Evolutionary conservation across 2,797 vertebrate species (phyloP).

Genomic region (Acanthornis magna): DNA sequence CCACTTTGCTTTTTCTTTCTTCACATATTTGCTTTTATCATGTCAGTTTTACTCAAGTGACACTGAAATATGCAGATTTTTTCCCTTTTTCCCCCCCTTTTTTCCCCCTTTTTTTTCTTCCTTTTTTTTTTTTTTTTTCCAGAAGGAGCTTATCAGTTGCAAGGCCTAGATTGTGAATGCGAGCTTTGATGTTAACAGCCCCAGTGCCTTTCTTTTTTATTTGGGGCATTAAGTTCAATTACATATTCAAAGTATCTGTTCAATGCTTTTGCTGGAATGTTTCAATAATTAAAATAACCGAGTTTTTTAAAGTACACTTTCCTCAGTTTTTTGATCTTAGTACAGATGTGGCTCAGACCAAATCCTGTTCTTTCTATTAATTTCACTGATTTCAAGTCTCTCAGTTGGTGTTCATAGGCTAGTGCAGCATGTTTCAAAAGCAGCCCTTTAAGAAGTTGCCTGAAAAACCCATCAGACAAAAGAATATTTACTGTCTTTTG

Average conservation of each 20-base stretch:
- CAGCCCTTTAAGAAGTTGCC: not conserved
- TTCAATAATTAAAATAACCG: constrained; percentile 53
- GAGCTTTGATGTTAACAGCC: constrained; percentile 59
- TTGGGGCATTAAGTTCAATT: constrained; percentile 62
- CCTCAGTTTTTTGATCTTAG: not conserved
- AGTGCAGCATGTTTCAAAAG: not conserved
- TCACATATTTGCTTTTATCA: constrained; percentile 63
- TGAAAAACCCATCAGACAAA: constrained; percentile 13
- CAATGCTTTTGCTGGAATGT: constrained; percentile 13
- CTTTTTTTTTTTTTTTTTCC: not conserved
- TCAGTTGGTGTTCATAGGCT: not conserved
- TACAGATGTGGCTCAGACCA: not conserved
- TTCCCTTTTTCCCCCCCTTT: not conserved
- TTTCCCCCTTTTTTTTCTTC: not conserved
- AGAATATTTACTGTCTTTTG: constrained; percentile 31
- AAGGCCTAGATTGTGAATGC: constrained; percentile 25
- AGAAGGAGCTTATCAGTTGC: constrained; percentile 35
- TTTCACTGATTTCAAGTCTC: not conserved
- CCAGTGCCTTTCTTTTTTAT: constrained; percentile 54
- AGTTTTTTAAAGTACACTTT: not conserved
- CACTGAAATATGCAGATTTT: constrained; percentile 54
- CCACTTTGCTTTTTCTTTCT: constrained; percentile 57
- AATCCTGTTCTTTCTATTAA: not conserved
- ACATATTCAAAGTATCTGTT: constrained; percentile 52
- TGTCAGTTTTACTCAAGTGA: constrained; percentile 59